These are phyloP conservation scores for Malurus splendens DNA, from an alignment of 2,797 vertebrate genomes.

Conservation along the genomic window DNA sequence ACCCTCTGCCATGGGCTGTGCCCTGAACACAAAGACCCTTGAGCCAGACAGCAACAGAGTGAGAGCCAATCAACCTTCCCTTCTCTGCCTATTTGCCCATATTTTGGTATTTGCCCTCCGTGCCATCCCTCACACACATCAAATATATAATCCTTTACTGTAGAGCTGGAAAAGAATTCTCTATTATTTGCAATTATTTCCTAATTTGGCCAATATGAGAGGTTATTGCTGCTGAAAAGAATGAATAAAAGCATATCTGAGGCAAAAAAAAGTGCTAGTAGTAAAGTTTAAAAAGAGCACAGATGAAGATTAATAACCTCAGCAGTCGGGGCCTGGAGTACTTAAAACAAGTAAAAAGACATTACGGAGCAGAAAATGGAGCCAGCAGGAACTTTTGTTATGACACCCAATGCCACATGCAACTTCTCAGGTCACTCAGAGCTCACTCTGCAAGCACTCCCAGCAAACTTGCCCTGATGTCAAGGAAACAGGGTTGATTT, in stretches of 20 bases:
- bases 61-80: neutral
- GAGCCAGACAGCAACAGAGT: neutral
- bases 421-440: neutral
- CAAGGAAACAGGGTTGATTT: neutral
- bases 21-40: neutral
- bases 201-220: slow-evolving; percentile 64
- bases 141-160: slow-evolving; percentile 35
- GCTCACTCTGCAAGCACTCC: neutral
- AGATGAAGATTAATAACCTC: slow-evolving; percentile 63
- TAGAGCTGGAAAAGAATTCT: slow-evolving; percentile 36
- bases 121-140: slow-evolving; percentile 8
- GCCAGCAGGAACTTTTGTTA: slow-evolving; percentile 16
- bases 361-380: neutral
- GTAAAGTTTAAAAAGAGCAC: slow-evolving; percentile 64
- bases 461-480: neutral
- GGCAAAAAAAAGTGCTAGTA: slow-evolving; percentile 59
- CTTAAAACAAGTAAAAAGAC: slow-evolving; percentile 51
- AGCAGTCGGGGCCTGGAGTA: neutral
- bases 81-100: neutral
- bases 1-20: neutral
- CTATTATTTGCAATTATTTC: slow-evolving; percentile 66
- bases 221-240: slow-evolving; percentile 62
- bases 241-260: slow-evolving; percentile 64
- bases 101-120: slow-evolving; percentile 47
- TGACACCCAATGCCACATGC: neutral